A percentile compares a stretch with the other conserved stretches of the same genome.
phyloP scores from a whole-genome alignment of 2,113 vertebrate genomes.

The Ailurus styani region DNA sequence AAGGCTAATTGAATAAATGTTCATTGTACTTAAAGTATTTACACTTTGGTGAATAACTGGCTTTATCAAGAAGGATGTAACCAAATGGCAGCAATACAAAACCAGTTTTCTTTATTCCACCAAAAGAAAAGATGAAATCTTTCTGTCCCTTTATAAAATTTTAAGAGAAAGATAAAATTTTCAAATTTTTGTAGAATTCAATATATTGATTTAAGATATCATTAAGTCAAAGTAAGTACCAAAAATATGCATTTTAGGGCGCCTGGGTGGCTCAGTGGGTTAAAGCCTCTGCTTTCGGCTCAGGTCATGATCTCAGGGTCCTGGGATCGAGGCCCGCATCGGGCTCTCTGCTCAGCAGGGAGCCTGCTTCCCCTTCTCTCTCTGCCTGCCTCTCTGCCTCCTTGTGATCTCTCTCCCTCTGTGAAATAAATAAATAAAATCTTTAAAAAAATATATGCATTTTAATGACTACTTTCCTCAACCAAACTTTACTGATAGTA shows the following conservation, averaged over 20 bases:
- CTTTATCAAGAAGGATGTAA: not conserved
- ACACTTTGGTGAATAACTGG: slow-evolving; percentile 14
- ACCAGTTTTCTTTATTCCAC: not conserved
- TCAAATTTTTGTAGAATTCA: slow-evolving; percentile 1
- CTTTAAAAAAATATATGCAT: not conserved
- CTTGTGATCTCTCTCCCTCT: too few relatives aligned
- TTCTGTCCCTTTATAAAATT: not conserved
- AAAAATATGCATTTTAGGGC: not conserved
- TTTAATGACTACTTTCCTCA: not conserved
- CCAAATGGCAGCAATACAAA: not conserved
- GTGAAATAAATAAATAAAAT: too few relatives aligned
- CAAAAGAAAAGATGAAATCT: not conserved
- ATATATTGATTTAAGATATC: not conserved
- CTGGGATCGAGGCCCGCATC: too few relatives aligned
- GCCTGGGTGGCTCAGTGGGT: too few relatives aligned
- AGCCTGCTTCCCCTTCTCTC: too few relatives aligned
- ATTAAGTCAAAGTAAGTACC: slow-evolving; percentile 1
- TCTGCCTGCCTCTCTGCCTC: too few relatives aligned
- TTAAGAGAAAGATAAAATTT: not conserved
- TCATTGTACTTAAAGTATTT: not conserved
- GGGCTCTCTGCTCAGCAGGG: too few relatives aligned
- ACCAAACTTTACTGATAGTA: slow-evolving; percentile 24
- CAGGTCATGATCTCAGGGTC: too few relatives aligned
- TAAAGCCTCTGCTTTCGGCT: too few relatives aligned
- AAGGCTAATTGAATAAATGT: slow-evolving; percentile 42